A percentile compares a stretch with the other conserved stretches of the same genome.
phyloP scores from a whole-genome alignment of 2,797 vertebrate genomes.

The Epinephelus coioides region DNA sequence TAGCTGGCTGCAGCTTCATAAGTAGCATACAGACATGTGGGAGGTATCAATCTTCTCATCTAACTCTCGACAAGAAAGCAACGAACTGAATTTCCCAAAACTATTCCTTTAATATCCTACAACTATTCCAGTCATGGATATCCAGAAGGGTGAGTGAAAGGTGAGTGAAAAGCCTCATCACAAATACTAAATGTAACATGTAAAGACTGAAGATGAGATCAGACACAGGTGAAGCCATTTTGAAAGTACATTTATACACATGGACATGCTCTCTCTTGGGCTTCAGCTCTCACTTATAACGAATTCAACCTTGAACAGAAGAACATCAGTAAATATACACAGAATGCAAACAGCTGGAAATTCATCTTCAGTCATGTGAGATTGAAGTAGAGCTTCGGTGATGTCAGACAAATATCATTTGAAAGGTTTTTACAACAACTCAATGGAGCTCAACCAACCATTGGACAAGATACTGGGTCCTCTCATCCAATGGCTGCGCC shows the following conservation, averaged over 20 bases:
- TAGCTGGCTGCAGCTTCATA: background rate
- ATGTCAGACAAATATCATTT: slow-evolving; percentile 25
- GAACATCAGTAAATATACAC: slow-evolving; percentile 21
- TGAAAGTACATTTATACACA: background rate
- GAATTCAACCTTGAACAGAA: slow-evolving; percentile 28
- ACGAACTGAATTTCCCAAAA: background rate
- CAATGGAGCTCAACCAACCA: slow-evolving; percentile 72
- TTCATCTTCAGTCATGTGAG: no score
- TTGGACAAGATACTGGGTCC: slow-evolving; percentile 75
- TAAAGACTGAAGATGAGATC: slow-evolving; percentile 9
- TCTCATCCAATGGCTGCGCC: slow-evolving; percentile 75
- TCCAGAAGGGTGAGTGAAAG: background rate
- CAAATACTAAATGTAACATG: background rate
- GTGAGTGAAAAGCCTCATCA: background rate
- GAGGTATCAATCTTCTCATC: background rate
- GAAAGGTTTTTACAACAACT: slow-evolving; percentile 36
- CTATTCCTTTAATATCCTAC: background rate
- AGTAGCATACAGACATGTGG: background rate
- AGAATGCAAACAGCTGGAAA: slow-evolving; percentile 69
- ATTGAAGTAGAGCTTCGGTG: slow-evolving; percentile 84
- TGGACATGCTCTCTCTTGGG: background rate
- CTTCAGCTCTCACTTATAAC: background rate
- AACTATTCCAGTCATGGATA: background rate
- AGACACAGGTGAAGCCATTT: background rate
- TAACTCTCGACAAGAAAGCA: background rate